Evolutionary conservation across 2,888 invertebrate species (phyloP).

Genomic region (Scaptomyza flava): DNA sequence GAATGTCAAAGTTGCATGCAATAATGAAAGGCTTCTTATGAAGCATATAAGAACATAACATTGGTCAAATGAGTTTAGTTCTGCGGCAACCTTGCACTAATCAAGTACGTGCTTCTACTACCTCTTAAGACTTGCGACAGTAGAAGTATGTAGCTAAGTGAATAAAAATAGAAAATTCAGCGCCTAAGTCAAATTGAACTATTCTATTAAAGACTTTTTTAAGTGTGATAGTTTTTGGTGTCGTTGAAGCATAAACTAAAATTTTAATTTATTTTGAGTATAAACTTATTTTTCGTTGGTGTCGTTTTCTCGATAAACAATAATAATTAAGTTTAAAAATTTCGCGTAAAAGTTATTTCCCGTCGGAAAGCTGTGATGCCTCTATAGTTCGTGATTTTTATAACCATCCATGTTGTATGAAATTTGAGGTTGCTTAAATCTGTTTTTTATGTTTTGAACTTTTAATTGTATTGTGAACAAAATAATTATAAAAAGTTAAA

Average conservation of each 20-base stretch:
- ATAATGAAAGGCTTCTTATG: conserved; percentile 83
- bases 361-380: background rate
- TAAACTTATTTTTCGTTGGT: background rate
- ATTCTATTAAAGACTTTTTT: conserved; percentile 4
- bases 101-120: conserved; percentile 81
- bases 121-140: background rate
- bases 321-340: too few species aligned
- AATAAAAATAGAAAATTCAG: background rate
- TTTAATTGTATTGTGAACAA: too few species aligned
- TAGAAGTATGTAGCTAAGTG: conserved; percentile 1
- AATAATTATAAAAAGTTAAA: too few species aligned
- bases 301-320: background rate
- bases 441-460: background rate
- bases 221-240: conserved; percentile 11
- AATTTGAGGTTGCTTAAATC: background rate
- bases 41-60: conserved; percentile 84
- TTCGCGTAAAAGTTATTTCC: background rate
- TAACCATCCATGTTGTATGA: too few species aligned
- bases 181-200: background rate
- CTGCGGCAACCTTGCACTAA: conserved; percentile 84
- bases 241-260: background rate
- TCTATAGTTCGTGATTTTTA: background rate
- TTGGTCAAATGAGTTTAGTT: conserved; percentile 84
- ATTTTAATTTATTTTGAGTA: background rate
- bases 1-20: conserved; percentile 41